Conservation (phyloP, 2,113 vertebrate species). For the Pipa parva region DNA sequence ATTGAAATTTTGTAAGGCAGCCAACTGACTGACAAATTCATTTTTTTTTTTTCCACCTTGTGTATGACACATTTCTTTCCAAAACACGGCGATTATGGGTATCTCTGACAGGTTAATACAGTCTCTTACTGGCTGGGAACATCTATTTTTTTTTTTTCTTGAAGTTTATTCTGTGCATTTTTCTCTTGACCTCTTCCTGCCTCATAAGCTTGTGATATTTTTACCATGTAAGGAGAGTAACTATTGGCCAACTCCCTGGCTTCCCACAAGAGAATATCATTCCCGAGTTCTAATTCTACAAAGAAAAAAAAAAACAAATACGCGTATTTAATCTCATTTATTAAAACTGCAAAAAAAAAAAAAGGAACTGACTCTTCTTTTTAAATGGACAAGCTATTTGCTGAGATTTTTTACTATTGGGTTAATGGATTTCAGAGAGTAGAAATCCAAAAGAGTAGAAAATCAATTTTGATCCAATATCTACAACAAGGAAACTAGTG, state of each 20-base stretch:
- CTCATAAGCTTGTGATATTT: constrained; percentile 12
- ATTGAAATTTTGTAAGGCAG: constrained; percentile 12
- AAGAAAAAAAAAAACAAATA: constrained; percentile 22
- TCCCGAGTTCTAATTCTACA: not conserved
- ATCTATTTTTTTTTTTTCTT: too few species aligned
- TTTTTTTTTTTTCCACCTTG: constrained; percentile 20
- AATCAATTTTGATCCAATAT: too few species aligned
- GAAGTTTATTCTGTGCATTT: constrained; percentile 30
- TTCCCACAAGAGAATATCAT: constrained; percentile 2
- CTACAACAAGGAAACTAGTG: too few species aligned
- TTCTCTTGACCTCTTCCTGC: constrained; percentile 28
- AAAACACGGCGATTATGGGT: not conserved
- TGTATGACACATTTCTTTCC: constrained; percentile 19
- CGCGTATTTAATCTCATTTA: not conserved
- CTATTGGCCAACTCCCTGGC: constrained; percentile 6
- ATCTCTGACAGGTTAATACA: constrained; percentile 33
- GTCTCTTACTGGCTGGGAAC: constrained; percentile 4
- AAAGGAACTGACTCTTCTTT: too few species aligned
- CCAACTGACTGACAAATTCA: constrained; percentile 19
- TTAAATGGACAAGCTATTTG: too few species aligned
- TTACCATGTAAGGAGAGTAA: constrained; percentile 31
- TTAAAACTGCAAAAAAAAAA: too few species aligned
- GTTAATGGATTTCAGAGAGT: too few species aligned
- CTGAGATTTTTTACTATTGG: too few species aligned
- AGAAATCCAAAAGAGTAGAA: too few species aligned